Conservation (phyloP, 2,888 invertebrate genomes). For the Diarsia brunnea region DNA sequence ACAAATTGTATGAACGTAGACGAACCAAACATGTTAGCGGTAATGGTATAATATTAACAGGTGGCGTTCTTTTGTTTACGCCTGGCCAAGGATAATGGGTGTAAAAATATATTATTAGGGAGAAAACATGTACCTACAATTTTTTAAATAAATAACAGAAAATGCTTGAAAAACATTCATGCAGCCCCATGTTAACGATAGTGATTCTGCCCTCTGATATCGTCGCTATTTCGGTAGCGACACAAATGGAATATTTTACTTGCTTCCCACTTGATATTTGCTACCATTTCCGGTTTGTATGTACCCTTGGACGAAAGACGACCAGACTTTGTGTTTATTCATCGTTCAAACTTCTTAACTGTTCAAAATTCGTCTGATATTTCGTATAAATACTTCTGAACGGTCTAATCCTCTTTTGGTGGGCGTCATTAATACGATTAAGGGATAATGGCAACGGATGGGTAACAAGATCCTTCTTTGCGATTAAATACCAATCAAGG, state of each 20-base stretch:
- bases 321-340: slow-evolving; percentile 8
- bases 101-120: not conserved
- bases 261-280: slow-evolving; percentile 34
- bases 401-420: slow-evolving; percentile 7
- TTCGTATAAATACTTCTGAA: not conserved
- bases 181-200: slow-evolving; percentile 34
- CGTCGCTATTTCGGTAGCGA: slow-evolving; percentile 41
- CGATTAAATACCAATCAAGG: not conserved
- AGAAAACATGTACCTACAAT: not conserved
- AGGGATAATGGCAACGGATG: slow-evolving; percentile 7
- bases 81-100: not conserved
- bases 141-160: slow-evolving; percentile 2
- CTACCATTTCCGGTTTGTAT: slow-evolving; percentile 22
- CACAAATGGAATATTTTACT: slow-evolving; percentile 57
- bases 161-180: slow-evolving; percentile 23
- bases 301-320: slow-evolving; percentile 11
- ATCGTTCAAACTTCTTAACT: not conserved
- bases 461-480: slow-evolving; percentile 5
- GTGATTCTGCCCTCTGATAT: slow-evolving; percentile 45
- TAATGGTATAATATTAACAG: not conserved
- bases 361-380: not conserved
- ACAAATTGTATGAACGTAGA: not conserved
- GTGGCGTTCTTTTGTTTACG: not conserved
- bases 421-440: slow-evolving; percentile 30
- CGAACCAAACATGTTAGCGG: not conserved